Conservation (phyloP, 2,113 vertebrate genomes). For the Mastomys coucha region DNA sequence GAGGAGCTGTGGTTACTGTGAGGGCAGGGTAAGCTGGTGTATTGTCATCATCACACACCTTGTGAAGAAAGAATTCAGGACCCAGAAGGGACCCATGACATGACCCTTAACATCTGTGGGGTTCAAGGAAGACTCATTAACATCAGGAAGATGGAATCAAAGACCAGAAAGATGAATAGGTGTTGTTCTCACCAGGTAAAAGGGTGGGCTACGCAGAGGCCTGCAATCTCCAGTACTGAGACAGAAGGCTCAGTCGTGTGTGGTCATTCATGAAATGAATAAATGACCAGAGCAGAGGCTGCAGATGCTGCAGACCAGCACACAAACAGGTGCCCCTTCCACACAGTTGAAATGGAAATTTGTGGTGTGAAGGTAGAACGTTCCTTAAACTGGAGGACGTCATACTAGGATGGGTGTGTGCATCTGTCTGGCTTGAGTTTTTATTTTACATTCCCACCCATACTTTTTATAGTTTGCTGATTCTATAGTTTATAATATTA, state of each 20-base stretch:
- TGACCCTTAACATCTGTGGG: background rate
- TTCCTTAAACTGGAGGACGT: background rate
- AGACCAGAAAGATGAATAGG: background rate
- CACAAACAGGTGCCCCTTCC: background rate
- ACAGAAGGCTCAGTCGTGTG: background rate
- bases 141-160: background rate
- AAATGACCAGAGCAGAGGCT: background rate
- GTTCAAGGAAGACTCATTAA: background rate
- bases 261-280: background rate
- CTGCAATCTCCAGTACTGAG: background rate
- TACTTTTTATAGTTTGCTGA: slow-evolving; percentile 23
- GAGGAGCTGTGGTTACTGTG: background rate
- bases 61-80: background rate
- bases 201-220: background rate
- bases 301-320: background rate
- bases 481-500: slow-evolving; percentile 59
- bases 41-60: too few species aligned
- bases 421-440: background rate
- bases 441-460: background rate
- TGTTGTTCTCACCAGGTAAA: background rate
- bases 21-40: background rate
- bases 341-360: background rate
- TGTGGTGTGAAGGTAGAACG: background rate
- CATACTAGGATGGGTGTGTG: background rate
- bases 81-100: background rate